These are phyloP conservation scores for Parthenolecanium corni DNA, from an alignment of 2,888 invertebrate species.

Conservation along the genomic window DNA sequence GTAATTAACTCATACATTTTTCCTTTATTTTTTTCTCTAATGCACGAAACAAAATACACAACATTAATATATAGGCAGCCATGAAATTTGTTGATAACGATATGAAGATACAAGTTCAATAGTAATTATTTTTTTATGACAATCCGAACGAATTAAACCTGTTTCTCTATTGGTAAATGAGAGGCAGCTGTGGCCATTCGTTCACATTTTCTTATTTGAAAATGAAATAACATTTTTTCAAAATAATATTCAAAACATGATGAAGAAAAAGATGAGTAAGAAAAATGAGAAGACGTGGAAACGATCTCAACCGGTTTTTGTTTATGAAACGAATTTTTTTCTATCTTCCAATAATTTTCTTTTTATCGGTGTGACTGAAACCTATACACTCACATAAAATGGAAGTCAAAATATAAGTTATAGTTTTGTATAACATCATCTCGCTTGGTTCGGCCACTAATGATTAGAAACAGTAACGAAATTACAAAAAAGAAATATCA, in stretches of 20 bases:
- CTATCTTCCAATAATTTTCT: conserved; percentile 16
- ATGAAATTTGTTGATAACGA: neutral
- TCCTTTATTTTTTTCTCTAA: no score
- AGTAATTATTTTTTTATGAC: conserved; percentile 23
- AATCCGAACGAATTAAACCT: conserved; percentile 20
- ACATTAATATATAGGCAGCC: no score
- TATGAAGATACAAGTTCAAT: conserved; percentile 2
- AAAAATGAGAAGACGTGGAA: conserved; percentile 12
- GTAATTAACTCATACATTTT: no score
- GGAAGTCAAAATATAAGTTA: conserved; percentile 21
- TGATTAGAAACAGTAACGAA: conserved; percentile 21
- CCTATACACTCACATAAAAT: conserved; percentile 16
- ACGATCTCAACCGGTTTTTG: conserved; percentile 23
- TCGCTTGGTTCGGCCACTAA: conserved; percentile 3
- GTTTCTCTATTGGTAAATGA: neutral
- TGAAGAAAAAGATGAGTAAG: conserved; percentile 1
- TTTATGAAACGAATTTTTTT: conserved; percentile 19
- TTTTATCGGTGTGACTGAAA: conserved; percentile 22
- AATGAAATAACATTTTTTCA: neutral
- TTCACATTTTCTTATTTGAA: conserved; percentile 11
- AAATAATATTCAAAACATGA: conserved; percentile 17
- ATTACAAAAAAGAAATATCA: conserved; percentile 4
- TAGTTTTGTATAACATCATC: conserved; percentile 17
- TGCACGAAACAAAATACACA: no score
- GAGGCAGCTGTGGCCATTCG: conserved; percentile 10